Evolutionary conservation across 2,888 invertebrate species (phyloP), one percentile per base, ranked within the genome.

Genomic region (Drosophila hamatofila): DNA sequence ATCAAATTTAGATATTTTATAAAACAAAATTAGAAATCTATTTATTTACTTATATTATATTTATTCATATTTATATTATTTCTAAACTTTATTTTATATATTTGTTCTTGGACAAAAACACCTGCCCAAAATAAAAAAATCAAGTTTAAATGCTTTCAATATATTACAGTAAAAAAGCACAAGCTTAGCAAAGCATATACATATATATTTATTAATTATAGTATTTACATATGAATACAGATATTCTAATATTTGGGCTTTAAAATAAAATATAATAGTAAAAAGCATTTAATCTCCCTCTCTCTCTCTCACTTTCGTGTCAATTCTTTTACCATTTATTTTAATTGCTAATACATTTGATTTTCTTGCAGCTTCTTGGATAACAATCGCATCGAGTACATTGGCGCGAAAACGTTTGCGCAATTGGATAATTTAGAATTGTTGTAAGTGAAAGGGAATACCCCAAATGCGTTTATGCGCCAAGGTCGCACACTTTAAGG

Each of bases 341-440:
- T 35, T 56, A 54, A 60, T 57, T 60, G 44, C 23, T 54, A 16
- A 18, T 67, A 55, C 56, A 67, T 51, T 75, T 76, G 69, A 30
- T 68, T 73, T 92, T 88, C 58, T 39, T 54, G 54, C 86, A 94
- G 94, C 72, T 90, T 91, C 80, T 90, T 94, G 75, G 92, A 93
- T 80, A 82, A 90, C 72, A 94, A 94, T 91, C 78, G 83, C 54
- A 93, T 94, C 63, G 91, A 92, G 72, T 90, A 86, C 37, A 93
- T 94, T 78, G 92, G 91, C 42, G 92, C 93, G 67, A 80, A 92
- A 67, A 92, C 93, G 60, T 94, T 94, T 85, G 84, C 90, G 16
- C 88, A 92, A 67, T 90, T 94, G 73, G 91, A 92, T 61, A 92
- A 90, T 76, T 89, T 94, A 74, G 91, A 92, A 86, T 91, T 92